Conservation (phyloP, 2,797 vertebrate species). For the Chaenodraco wilsoni region DNA sequence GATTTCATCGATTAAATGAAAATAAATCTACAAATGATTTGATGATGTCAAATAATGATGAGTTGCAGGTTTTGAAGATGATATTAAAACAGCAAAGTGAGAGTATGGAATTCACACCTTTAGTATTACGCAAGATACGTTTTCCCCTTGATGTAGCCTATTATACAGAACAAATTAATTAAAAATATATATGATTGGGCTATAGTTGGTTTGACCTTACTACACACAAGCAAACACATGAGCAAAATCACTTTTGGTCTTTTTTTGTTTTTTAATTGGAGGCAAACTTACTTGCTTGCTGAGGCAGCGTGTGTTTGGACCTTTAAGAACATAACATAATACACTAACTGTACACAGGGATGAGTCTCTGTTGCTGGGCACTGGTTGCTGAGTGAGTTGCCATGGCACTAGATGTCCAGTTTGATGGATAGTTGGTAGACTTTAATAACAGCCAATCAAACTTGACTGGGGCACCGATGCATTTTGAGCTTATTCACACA, state of each 20-base stretch:
- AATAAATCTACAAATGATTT: neutral
- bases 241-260: constrained; percentile 58
- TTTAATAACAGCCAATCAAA: constrained; percentile 53
- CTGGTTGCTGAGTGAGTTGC: constrained; percentile 53
- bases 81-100: neutral
- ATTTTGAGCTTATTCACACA: constrained; percentile 14
- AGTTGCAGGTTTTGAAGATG: neutral
- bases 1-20: neutral
- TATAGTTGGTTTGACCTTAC: too few relatives aligned
- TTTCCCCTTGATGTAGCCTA: neutral
- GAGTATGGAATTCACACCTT: too few relatives aligned
- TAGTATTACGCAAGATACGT: neutral
- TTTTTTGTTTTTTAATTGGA: constrained; percentile 76
- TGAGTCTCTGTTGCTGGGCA: constrained; percentile 51
- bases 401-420: constrained; percentile 32
- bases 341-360: constrained; percentile 28
- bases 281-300: constrained; percentile 70
- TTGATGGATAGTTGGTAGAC: constrained; percentile 61
- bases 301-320: constrained; percentile 16
- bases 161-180: neutral
- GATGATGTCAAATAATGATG: neutral
- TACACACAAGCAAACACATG: accelerated
- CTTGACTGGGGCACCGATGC: neutral
- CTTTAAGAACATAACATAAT: neutral
- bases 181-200: neutral